Base-by-base conservation (phyloP, 2,113 vertebrate genomes). In the Bettongia penicillata region DNA sequence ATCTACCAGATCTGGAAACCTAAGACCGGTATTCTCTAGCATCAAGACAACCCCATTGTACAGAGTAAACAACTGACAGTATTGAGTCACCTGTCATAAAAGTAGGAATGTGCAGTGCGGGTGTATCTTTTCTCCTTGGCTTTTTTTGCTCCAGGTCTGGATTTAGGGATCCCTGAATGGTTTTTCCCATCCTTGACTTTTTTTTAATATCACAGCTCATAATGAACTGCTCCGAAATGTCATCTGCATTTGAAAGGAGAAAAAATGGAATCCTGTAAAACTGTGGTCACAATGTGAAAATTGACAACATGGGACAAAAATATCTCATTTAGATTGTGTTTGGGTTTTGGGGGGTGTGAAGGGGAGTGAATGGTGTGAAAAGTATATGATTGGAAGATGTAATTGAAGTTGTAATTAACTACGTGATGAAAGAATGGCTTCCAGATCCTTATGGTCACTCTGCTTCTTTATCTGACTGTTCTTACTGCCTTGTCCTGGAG, bases 111-210 rank as follows among this genome's bases (percentile, higher is more conserved):
- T 99, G 98, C 91, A 99, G 97, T 23, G 99, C 99, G 0, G 99
- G 99, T 2, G 99, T 99, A 93, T 99, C 99, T 98, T 99, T 99
- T 94, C 99, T 99, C 92, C 99, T 99, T 55, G 99, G 99, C 91
- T 99, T 99, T 97, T 99, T 99, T 96, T 99, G 98, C 22, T 98
- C 99, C 90, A 98, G 98, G 28, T 99, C 99, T 48, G 97, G 97
- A 68, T 98, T 98, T 90, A 98, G 98, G 47, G 98, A 95, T 28
- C 97, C 92, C 48, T 97, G 95, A 2, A 68, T 22, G 51, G 97
- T 94, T 98, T 98, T 97, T 37, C 96, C 98, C 97, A 98, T 98
- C 93, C 97, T 98, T 97, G 98, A 90, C 47, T 97, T 98, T 97
- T 98, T 99, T 97, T 98, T 98, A 53, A 99, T 97, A 90, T 99